Evolutionary conservation across 2,888 invertebrate species (phyloP), one percentile per base, ranked within the genome.

Genomic region (Hedya salicella): DNA sequence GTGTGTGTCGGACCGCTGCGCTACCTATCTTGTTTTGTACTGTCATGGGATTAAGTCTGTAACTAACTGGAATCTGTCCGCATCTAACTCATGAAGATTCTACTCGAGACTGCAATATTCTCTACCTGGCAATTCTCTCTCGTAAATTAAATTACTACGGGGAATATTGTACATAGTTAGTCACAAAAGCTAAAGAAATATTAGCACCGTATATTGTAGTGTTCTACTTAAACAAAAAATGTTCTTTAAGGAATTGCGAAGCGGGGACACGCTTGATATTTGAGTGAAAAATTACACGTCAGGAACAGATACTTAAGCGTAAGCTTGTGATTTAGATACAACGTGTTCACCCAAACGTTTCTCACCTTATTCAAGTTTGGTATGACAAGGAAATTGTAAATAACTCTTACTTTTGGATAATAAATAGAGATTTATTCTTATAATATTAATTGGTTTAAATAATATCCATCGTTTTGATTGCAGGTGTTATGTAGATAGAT

Each of bases 301-400:
- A 3, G 36, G 13, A 36, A 44, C 39, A 46, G 11, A 46, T 40
- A 40, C 13, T 53, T 68, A 69, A 78, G 79, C 78, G 67, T 70
- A 82, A 84, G 81, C 82, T 69, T 71, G 71, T 74, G 73, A 52
- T 52, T 62, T 32, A 30, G 3, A 17, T 6, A 40, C 14, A 50
- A 25, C 21, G 19, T 25, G 19, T 62, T 73, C 71, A 77, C 76
- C 77, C 80, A 87, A 85, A 83, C 77, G 69, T 72, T 75, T 87
- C 91, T 90, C 91, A 91, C 90, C 90, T 91, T 79, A 57, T 73
- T 70, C 67, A 62, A 30, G 68, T 70, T 79, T 80, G 75, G 78
- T 72, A 71, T 73, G 71, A 68, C 13, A 63, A 63, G 73, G 70
- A 67, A 73, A 81, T 75, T 79, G 73, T 76, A 81, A 85, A 81